These are phyloP conservation scores for Mastigias papua DNA, from an alignment of 30 jellyfish, hydroid and myxozoan genomes.

Conservation along the genomic window DNA sequence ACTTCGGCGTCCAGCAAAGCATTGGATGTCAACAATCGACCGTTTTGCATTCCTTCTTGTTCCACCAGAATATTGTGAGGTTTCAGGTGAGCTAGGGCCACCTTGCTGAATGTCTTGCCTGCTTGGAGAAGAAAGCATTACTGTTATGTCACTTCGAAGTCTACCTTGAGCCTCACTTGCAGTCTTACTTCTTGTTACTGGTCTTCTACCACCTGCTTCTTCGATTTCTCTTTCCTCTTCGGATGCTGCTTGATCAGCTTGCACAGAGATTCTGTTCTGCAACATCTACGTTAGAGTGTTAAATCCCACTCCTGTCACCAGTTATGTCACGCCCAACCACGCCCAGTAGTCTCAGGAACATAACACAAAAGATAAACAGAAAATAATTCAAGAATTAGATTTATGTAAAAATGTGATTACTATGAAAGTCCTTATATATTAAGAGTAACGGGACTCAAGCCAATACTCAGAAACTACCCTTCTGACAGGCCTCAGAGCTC, in stretches of 20 bases:
- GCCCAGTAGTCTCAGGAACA: slow-evolving; percentile 30
- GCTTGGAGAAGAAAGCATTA: slow-evolving; percentile 30
- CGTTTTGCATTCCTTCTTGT: slow-evolving; percentile 5
- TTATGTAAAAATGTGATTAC: background rate
- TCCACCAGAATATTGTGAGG: background rate
- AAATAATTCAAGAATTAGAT: background rate
- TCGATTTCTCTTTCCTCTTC: slow-evolving; percentile 17
- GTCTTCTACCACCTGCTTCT: slow-evolving; percentile 17
- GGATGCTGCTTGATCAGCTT: slow-evolving; percentile 22
- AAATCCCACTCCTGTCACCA: slow-evolving; percentile 37
- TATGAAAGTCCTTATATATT: background rate
- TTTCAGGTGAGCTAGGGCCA: slow-evolving; percentile 4
- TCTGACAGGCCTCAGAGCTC: slow-evolving; percentile 32
- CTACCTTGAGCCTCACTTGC: slow-evolving; percentile 15
- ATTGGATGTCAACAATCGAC: slow-evolving; percentile 16
- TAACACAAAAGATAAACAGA: background rate
- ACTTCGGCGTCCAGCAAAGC: slow-evolving; percentile 17
- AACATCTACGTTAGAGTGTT: slow-evolving; percentile 9
- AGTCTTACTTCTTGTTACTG: slow-evolving; percentile 21
- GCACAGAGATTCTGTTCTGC: slow-evolving; percentile 16
- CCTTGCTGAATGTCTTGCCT: slow-evolving; percentile 10
- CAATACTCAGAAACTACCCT: slow-evolving; percentile 17
- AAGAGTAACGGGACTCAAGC: slow-evolving; percentile 18
- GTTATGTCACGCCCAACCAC: slow-evolving; percentile 39
- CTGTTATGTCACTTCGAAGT: slow-evolving; percentile 21